Evolutionary conservation across 2,797 vertebrate genomes (phyloP).

Genomic region (Coregonus suidteri): DNA sequence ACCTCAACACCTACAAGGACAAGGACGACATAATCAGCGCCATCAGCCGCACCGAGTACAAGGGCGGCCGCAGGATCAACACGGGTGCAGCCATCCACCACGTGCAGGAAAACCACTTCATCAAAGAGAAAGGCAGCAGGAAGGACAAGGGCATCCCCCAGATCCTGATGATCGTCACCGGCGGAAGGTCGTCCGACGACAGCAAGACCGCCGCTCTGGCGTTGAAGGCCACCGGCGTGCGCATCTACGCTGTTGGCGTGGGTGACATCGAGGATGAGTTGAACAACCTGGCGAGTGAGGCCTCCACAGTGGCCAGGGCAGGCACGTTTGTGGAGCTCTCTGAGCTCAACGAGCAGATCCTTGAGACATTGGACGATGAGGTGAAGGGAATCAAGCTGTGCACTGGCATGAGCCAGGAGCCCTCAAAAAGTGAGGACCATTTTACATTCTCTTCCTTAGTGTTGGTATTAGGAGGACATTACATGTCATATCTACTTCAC

Average conservation of each 20-base stretch:
- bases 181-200: constrained; percentile 84
- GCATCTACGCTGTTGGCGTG: constrained; percentile 88
- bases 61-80: constrained; percentile 85
- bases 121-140: constrained; percentile 86
- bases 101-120: constrained; percentile 83
- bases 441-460: background rate
- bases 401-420: constrained; percentile 44
- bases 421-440: constrained; percentile 75
- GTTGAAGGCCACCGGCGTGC: constrained; percentile 80
- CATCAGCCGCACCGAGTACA: constrained; percentile 81
- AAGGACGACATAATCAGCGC: constrained; percentile 81
- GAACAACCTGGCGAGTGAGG: constrained; percentile 80
- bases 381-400: constrained; percentile 82
- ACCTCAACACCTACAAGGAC: constrained; percentile 82
- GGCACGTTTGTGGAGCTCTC: constrained; percentile 79
- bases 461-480: background rate
- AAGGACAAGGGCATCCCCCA: constrained; percentile 86
- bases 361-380: constrained; percentile 83
- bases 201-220: constrained; percentile 80
- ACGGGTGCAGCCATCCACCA: constrained; percentile 85
- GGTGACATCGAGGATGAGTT: constrained; percentile 82
- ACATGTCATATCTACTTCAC: background rate
- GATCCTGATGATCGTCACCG: constrained; percentile 88
- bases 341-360: constrained; percentile 88
- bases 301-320: constrained; percentile 80